Evolutionary conservation across 2,888 invertebrate genomes (phyloP).

Genomic region (Linnaemya tessellans): DNA sequence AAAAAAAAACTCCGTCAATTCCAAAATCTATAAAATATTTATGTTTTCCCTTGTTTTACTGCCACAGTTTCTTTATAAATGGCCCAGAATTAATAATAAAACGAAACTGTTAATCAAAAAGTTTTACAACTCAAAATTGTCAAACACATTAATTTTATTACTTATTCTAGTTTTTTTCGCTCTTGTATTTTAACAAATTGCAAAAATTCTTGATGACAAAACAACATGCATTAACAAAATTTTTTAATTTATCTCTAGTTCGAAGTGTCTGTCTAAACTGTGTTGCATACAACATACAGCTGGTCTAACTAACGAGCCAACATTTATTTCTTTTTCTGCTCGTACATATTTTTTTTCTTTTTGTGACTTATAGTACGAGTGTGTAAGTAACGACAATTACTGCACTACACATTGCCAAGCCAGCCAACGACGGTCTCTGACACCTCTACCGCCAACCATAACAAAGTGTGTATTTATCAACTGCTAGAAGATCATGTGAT

Average conservation of each 20-base stretch:
- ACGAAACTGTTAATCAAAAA: conserved; percentile 45
- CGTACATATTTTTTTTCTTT: neutral
- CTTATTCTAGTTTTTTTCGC: conserved; percentile 4
- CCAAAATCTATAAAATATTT: neutral
- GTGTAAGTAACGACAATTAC: conserved; percentile 45
- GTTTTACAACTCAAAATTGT: conserved; percentile 49
- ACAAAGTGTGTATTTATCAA: conserved; percentile 25
- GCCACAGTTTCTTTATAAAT: conserved; percentile 14
- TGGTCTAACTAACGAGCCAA: conserved; percentile 50
- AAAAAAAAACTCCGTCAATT: neutral
- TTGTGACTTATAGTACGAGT: conserved; percentile 3
- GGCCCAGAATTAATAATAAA: neutral
- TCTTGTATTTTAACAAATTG: conserved; percentile 24
- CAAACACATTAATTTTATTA: conserved; percentile 48
- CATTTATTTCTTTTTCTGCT: neutral
- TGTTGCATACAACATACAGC: conserved; percentile 49
- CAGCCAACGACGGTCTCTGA: neutral
- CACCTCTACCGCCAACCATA: conserved; percentile 40
- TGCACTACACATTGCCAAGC: conserved; percentile 22
- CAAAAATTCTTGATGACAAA: conserved; percentile 62
- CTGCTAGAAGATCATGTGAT: conserved; percentile 54
- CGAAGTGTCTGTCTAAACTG: conserved; percentile 62
- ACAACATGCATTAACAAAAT: conserved; percentile 70
- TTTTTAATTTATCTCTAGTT: conserved; percentile 65
- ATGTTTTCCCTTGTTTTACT: neutral